Conservation (phyloP, 2,113 vertebrate species). For the Chiloscyllium plagiosum region DNA sequence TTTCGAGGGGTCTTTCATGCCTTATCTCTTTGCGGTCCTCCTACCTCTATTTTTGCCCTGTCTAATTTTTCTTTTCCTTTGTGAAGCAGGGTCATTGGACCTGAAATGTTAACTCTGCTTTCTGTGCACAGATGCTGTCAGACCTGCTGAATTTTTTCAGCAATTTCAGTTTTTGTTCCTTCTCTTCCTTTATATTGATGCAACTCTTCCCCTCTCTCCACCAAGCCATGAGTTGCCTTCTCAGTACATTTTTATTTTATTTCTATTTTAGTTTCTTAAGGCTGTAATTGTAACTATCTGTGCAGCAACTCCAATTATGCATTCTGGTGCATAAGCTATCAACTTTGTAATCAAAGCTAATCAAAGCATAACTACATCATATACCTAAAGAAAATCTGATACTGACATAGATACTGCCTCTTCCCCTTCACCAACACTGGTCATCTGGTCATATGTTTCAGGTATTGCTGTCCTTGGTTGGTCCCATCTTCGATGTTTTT, state of each 20-base stretch:
- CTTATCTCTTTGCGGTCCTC: conserved; percentile 10
- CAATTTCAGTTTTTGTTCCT: no score
- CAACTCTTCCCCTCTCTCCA: no score
- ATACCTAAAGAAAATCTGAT: background rate
- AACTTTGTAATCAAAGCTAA: background rate
- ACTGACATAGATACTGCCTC: background rate
- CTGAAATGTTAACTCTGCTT: no score
- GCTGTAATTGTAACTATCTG: background rate
- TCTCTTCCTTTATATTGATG: background rate
- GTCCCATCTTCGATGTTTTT: background rate
- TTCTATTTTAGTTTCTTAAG: background rate
- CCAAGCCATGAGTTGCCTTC: background rate
- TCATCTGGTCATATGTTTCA: background rate
- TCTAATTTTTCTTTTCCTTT: no score
- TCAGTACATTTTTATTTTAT: background rate
- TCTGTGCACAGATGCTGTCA: no score
- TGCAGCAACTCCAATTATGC: background rate
- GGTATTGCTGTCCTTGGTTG: background rate
- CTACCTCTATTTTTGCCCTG: background rate
- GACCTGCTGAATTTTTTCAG: no score
- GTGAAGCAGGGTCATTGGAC: no score
- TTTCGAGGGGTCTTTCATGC: background rate
- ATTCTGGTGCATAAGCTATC: background rate
- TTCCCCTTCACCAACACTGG: background rate
- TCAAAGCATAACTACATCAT: background rate